A percentile compares a stretch with the other conserved stretches of the same genome.
phyloP scores from a whole-genome alignment of 2,888 invertebrate genomes.

The Drosophila antonietae region DNA sequence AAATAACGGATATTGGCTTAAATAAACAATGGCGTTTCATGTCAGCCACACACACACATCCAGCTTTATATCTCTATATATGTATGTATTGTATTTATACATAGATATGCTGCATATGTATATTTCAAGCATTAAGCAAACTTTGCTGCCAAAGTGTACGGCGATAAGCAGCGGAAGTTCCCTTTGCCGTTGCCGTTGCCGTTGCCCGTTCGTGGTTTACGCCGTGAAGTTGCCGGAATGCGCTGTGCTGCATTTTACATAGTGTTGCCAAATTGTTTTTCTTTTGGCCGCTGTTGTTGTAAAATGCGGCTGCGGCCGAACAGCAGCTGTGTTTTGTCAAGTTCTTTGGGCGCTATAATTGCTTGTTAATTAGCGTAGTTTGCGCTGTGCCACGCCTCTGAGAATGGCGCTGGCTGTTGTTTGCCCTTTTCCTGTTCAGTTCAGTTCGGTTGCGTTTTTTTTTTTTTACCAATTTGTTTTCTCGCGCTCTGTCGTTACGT shows the following conservation, averaged over 20 bases:
- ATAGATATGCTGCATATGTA: neutral
- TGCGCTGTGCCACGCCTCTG: conserved; percentile 37
- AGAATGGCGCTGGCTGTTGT: conserved; percentile 11
- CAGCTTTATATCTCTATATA: conserved; percentile 13
- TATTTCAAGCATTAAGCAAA: conserved; percentile 38
- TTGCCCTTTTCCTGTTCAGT: conserved; percentile 3
- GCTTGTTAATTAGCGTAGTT: conserved; percentile 75
- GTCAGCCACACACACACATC: conserved; percentile 41
- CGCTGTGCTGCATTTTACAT: conserved; percentile 41
- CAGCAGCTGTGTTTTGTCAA: conserved; percentile 66
- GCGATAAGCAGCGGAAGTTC: conserved; percentile 68
- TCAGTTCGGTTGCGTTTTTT: neutral
- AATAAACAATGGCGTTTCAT: conserved; percentile 71
- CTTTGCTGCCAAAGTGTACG: conserved; percentile 42
- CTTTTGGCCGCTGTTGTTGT: conserved; percentile 33
- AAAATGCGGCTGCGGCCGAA: conserved; percentile 31
- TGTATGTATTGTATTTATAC: neutral
- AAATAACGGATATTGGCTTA: conserved; percentile 80
- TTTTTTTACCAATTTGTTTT: conserved; percentile 1
- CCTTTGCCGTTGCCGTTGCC: conserved; percentile 28
- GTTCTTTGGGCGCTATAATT: conserved; percentile 62
- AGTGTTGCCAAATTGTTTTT: conserved; percentile 47
- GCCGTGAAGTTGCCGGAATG: conserved; percentile 48
- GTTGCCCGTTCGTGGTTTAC: conserved; percentile 35
- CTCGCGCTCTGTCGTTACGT: conserved; percentile 26